These are phyloP conservation scores for Parnassius mnemosyne DNA, from an alignment of 2,888 invertebrate species.

Conservation along the genomic window DNA sequence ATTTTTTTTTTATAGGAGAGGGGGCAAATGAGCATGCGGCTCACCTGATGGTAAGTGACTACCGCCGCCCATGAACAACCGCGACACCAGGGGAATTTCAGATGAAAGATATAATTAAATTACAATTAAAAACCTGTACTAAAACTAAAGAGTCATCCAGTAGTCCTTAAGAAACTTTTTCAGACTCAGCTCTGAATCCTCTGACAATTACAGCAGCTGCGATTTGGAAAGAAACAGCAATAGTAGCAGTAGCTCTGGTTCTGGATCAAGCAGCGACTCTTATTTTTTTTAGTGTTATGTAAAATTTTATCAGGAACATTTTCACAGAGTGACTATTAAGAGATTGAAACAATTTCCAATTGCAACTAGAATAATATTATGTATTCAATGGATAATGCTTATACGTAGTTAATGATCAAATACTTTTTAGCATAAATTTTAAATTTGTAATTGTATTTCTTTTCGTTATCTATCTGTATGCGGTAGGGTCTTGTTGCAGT, in stretches of 20 bases:
- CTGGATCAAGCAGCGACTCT: slow-evolving; percentile 48
- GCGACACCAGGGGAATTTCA: no score
- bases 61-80: no score
- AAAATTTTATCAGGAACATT: neutral
- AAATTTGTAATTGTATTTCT: slow-evolving; percentile 31
- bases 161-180: slow-evolving; percentile 57
- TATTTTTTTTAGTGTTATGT: slow-evolving; percentile 30
- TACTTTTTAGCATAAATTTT: slow-evolving; percentile 28
- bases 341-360: slow-evolving; percentile 24
- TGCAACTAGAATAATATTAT: neutral
- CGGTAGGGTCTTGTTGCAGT: no score
- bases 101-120: no score
- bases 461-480: slow-evolving; percentile 35
- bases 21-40: no score
- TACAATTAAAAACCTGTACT: no score
- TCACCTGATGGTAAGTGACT: no score
- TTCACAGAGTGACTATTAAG: slow-evolving; percentile 11
- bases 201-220: slow-evolving; percentile 52
- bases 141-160: slow-evolving; percentile 48
- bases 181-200: slow-evolving; percentile 52
- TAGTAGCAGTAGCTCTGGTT: slow-evolving; percentile 50
- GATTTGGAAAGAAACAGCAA: slow-evolving; percentile 58
- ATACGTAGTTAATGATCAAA: slow-evolving; percentile 26
- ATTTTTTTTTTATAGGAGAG: no score
- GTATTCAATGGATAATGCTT: slow-evolving; percentile 27